Conservation (phyloP, 1,140 invertebrate species). For the Anthonomus grandis region DNA sequence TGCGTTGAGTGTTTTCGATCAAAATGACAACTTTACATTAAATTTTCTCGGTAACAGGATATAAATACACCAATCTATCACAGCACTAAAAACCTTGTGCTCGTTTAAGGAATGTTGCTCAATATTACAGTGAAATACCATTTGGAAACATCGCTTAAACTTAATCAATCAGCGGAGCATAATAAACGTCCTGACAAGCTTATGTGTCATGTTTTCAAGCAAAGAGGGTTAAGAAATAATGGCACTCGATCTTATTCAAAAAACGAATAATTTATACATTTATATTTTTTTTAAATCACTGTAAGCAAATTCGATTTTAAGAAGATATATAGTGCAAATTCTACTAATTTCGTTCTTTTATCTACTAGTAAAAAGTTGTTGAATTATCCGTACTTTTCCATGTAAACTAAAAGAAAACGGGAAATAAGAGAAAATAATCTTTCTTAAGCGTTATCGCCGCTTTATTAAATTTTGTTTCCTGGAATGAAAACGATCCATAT, state of each 20-base stretch:
- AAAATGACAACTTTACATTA: too few species aligned
- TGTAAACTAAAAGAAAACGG: too few species aligned
- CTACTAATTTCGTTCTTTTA: too few species aligned
- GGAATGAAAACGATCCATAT: not conserved
- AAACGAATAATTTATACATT: too few species aligned
- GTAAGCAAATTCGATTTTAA: too few species aligned
- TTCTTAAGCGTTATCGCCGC: not conserved
- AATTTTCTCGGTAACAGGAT: too few species aligned
- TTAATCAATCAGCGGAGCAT: conserved; percentile 22
- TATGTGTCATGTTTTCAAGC: conserved; percentile 23
- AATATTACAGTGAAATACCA: conserved; percentile 16
- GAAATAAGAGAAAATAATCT: not conserved
- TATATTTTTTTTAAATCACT: too few species aligned
- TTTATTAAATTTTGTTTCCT: not conserved
- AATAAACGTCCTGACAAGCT: conserved; percentile 24
- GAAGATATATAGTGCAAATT: too few species aligned
- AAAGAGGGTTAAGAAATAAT: conserved; percentile 22
- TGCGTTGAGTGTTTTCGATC: too few species aligned
- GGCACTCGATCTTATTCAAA: conserved; percentile 14
- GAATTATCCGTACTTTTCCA: too few species aligned
- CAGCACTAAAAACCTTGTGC: not conserved
- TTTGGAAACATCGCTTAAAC: conserved; percentile 19
- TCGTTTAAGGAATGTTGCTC: conserved; percentile 7
- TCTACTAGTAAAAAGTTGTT: too few species aligned
- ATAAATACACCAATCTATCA: not conserved